phyloP scores from a whole-genome alignment of 2,888 invertebrate species.

The Standfussiana lucernea region DNA sequence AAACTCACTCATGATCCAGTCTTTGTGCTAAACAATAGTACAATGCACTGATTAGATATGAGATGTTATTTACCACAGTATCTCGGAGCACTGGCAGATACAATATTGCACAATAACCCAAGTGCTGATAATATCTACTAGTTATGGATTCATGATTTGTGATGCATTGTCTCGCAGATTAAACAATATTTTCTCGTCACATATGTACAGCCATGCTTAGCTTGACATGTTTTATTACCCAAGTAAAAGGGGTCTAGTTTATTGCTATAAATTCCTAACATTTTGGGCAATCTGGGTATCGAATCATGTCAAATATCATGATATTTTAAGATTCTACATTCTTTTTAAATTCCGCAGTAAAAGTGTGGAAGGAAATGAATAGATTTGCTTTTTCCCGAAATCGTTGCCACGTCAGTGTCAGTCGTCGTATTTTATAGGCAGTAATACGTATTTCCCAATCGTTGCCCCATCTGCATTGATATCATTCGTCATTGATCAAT shows the following conservation, averaged over 20 bases:
- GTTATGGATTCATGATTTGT: background rate
- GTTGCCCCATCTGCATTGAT: background rate
- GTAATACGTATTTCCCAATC: background rate
- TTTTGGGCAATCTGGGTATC: background rate
- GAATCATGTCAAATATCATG: too few species aligned
- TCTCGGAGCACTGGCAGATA: slow-evolving; percentile 11
- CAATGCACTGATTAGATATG: slow-evolving; percentile 41
- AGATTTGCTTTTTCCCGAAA: background rate
- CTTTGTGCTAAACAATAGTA: slow-evolving; percentile 9
- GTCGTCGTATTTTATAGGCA: background rate
- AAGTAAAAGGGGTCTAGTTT: background rate
- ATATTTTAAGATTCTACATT: background rate
- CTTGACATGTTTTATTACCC: background rate
- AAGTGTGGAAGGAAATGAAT: background rate
- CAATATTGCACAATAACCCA: slow-evolving; percentile 5
- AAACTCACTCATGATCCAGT: background rate
- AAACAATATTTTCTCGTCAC: background rate
- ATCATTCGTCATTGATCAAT: background rate
- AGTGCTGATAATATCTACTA: too few species aligned
- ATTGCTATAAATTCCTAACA: background rate
- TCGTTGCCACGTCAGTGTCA: background rate
- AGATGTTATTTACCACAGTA: slow-evolving; percentile 16
- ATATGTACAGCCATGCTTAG: background rate
- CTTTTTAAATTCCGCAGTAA: background rate
- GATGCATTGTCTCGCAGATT: background rate